Evolutionary conservation across 2,113 vertebrate species (phyloP), one percentile per base, ranked within the genome.

Genomic region (Cavia aperea): DNA sequence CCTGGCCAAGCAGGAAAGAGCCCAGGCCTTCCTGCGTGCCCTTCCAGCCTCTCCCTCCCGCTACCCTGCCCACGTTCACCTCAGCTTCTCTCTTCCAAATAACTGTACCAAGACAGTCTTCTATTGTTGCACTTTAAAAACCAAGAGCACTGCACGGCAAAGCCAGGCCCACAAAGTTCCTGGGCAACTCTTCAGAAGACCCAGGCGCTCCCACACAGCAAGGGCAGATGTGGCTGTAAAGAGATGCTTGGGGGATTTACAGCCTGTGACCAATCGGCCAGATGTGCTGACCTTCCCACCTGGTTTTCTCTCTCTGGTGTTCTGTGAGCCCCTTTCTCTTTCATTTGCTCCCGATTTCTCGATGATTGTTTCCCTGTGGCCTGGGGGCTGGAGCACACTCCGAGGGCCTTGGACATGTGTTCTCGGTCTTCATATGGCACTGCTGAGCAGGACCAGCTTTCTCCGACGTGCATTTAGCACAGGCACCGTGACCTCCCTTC

Each of bases 231-330:
- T 85, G 88, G 93, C 88, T 75, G 86, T 72, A 91, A 91, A 93
- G 89, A 72, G 82, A 93, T 31, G 72, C 88, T 87, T 10, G 66
- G 39, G 79, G 62, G 70, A 94, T 86, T 92, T 91, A 92, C 24
- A 81, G 82, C n/a, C 95, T 94, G 95, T 89, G 94, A 96, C 94
- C 86, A 90, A 88, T 96, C 82, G 93, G 91, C 91, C 95, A 94
- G 93, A 95, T 90, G 92, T 12, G 33, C 95, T 88, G 11, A 72
- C 77, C 89, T 87, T 78, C n/a, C 94, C 94, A 93, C 96, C 96
- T 96, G 94, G 86, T 66, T 86, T 87, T 63, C 77, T 93, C 84
- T 91, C n/a, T 63, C 43, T 1, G 3, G 66, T 29, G 79, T 49
- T 73, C 12, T 21, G 58, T 5, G 5, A 29, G 56, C 36, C 7